Conservation (phyloP, 2,888 invertebrate species). For the Hololepta plana region DNA sequence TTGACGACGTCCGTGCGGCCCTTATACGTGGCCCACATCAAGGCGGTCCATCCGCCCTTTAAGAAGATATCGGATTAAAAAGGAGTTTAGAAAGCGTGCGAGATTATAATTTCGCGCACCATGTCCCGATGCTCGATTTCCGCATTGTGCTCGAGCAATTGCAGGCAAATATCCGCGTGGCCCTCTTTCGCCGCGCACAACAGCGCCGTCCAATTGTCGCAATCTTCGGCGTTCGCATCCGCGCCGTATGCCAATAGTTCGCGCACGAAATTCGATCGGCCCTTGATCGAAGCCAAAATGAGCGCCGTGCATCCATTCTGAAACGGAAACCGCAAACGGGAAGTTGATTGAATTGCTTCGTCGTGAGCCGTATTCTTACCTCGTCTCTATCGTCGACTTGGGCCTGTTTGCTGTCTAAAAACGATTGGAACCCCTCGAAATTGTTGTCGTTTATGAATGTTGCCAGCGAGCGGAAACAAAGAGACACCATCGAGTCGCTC, state of each 20-base stretch:
- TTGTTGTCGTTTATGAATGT: slow-evolving; percentile 69
- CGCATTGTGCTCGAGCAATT: slow-evolving; percentile 71
- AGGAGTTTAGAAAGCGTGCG: neutral
- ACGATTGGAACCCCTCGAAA: slow-evolving; percentile 58
- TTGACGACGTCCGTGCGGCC: slow-evolving; percentile 55
- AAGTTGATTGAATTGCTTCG: too few species aligned
- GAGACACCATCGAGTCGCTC: slow-evolving; percentile 82
- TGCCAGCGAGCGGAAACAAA: slow-evolving; percentile 66
- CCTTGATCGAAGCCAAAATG: slow-evolving; percentile 78
- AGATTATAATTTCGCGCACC: slow-evolving; percentile 13
- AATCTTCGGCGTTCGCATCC: slow-evolving; percentile 80
- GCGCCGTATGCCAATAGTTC: slow-evolving; percentile 79
- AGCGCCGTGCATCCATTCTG: slow-evolving; percentile 89
- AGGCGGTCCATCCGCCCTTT: slow-evolving; percentile 90
- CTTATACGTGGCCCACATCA: slow-evolving; percentile 97
- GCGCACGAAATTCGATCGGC: slow-evolving; percentile 65
- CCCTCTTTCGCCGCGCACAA: slow-evolving; percentile 85
- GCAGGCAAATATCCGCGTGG: slow-evolving; percentile 58
- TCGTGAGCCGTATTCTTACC: slow-evolving; percentile 35
- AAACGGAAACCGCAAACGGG: too few species aligned
- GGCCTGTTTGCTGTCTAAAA: slow-evolving; percentile 65
- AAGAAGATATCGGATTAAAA: slow-evolving; percentile 9
- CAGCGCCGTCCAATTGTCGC: slow-evolving; percentile 85
- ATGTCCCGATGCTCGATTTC: slow-evolving; percentile 54
- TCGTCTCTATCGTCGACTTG: slow-evolving; percentile 78